Percentiles rank a stretch among this genome's conserved stretches.
phyloP scores from a whole-genome alignment of 2,113 vertebrate species.

The Bos indicus region DNA sequence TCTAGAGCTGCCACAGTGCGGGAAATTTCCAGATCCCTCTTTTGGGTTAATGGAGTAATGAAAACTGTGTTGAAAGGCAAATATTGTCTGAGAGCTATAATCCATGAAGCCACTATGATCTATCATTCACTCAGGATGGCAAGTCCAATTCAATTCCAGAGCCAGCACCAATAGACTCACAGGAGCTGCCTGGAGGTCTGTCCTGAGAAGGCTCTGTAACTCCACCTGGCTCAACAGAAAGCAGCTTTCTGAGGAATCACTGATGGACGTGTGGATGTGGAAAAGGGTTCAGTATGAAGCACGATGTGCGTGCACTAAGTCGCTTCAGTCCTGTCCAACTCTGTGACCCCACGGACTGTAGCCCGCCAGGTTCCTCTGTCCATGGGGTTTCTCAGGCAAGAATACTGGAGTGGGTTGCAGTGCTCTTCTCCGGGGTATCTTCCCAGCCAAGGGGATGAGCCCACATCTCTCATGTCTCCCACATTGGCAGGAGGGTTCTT shows the following conservation, averaged over 20 bases:
- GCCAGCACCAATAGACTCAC: background rate
- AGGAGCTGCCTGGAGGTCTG: background rate
- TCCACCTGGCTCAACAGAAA: background rate
- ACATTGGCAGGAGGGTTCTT: fast-evolving
- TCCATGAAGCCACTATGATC: background rate
- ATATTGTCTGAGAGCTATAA: background rate
- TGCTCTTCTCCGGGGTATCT: background rate
- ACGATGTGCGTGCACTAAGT: fast-evolving
- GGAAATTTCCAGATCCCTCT: conserved; percentile 34
- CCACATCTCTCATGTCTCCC: background rate
- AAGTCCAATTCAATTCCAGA: background rate
- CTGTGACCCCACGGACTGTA: fast-evolving
- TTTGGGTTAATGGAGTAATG: conserved; percentile 26
- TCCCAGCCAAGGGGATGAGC: background rate
- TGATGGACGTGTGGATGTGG: background rate
- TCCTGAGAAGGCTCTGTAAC: background rate
- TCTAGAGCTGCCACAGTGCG: background rate
- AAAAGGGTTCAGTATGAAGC: background rate
- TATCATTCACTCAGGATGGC: background rate
- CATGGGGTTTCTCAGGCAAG: background rate
- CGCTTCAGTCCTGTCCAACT: background rate
- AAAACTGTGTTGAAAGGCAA: conserved; percentile 45
- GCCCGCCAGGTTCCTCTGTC: fast-evolving
- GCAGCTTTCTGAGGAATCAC: background rate
- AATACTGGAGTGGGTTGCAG: background rate